Conservation (phyloP, 1,140 invertebrate species). For the Achroia grisella region DNA sequence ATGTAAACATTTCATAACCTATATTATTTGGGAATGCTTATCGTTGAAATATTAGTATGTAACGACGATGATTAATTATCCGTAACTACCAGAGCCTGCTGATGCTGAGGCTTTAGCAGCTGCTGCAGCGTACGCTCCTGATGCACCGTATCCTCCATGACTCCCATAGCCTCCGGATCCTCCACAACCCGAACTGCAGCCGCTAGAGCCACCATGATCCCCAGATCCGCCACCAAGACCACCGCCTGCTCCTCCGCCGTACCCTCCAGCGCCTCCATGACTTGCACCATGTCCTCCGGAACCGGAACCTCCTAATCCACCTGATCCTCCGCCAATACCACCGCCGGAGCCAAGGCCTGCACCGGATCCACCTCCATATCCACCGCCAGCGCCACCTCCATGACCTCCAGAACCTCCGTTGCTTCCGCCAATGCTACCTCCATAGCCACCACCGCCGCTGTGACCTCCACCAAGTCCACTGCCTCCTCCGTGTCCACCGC, state of each 20-base stretch:
- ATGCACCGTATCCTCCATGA: slow-evolving; percentile 18
- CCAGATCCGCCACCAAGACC: slow-evolving; percentile 3
- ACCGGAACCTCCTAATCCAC: slow-evolving; percentile 8
- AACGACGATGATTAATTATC: slow-evolving; percentile 9
- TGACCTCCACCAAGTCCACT: slow-evolving; percentile 8
- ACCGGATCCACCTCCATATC: slow-evolving; percentile 6
- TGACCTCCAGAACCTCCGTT: slow-evolving; percentile 1
- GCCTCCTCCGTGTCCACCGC: slow-evolving; percentile 15
- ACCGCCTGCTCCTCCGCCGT: slow-evolving; percentile 5
- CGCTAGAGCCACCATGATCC: slow-evolving; percentile 6
- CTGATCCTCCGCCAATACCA: slow-evolving; percentile 6
- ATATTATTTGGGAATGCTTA: neutral
- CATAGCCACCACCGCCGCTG: slow-evolving; percentile 14
- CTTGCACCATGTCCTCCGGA: slow-evolving; percentile 13
- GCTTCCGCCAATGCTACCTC: slow-evolving; percentile 10
- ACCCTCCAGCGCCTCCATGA: slow-evolving; percentile 1
- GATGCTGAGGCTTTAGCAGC: slow-evolving; percentile 38
- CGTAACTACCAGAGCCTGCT: slow-evolving; percentile 40
- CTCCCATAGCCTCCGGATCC: slow-evolving; percentile 22
- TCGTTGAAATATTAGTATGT: neutral
- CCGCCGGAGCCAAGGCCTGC: slow-evolving; percentile 14
- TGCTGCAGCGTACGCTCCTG: slow-evolving; percentile 32
- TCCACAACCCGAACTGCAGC: slow-evolving; percentile 16
- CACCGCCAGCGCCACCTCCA: slow-evolving; percentile 14
- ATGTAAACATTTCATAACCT: neutral